Evolutionary conservation across 2,113 vertebrate species (phyloP).

Genomic region (Hiodon tergisus): DNA sequence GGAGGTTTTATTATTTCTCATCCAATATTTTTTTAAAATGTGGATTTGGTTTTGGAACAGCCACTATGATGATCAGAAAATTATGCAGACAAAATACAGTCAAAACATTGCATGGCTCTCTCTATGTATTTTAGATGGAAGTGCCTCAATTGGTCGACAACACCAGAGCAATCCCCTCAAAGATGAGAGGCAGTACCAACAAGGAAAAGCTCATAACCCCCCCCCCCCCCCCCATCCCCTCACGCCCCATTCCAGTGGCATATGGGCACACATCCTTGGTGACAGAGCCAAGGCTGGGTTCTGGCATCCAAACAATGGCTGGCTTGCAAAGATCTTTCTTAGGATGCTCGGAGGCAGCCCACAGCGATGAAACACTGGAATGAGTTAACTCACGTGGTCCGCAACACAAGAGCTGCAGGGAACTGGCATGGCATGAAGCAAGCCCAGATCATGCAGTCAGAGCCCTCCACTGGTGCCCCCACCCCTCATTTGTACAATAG

Average conservation of each 20-base stretch:
- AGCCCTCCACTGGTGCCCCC: no score
- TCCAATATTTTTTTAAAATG: background rate
- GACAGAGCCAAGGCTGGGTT: conserved; percentile 3
- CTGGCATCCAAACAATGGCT: conserved; percentile 17
- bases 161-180: background rate
- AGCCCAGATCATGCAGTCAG: background rate
- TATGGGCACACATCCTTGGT: background rate
- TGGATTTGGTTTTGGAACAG: background rate
- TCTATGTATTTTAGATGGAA: no score
- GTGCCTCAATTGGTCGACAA: no score
- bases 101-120: background rate
- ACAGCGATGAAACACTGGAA: conserved; percentile 4
- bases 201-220: background rate
- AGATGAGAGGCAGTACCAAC: background rate
- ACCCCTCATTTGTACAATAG: no score
- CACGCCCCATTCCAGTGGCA: background rate
- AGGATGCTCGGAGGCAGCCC: conserved; percentile 14
- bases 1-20: background rate
- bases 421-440: background rate
- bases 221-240: background rate
- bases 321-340: conserved; percentile 12
- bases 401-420: conserved; percentile 4
- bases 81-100: no score
- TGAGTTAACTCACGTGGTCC: conserved; percentile 2
- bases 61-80: background rate